phyloP scores from a whole-genome alignment of 2,797 vertebrate species.

The Sardinella longiceps region DNA sequence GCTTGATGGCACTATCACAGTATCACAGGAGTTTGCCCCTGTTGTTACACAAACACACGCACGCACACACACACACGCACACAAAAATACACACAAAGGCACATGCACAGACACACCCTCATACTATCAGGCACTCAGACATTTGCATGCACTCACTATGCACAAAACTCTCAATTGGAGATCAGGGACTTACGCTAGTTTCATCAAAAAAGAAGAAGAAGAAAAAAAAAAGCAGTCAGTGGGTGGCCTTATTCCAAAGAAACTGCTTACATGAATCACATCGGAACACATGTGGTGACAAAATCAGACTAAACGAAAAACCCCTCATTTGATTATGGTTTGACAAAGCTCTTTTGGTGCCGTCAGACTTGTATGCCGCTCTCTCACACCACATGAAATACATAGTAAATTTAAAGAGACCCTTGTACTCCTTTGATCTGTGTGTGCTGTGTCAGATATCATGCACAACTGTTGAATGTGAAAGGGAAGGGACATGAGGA shows the following conservation, averaged over 20 bases:
- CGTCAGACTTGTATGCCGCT: slow-evolving; percentile 45
- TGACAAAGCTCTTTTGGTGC: not conserved
- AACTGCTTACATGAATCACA: slow-evolving; percentile 51
- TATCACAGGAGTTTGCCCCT: slow-evolving; percentile 39
- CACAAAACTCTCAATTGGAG: slow-evolving; percentile 70
- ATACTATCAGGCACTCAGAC: slow-evolving; percentile 54
- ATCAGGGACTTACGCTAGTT: slow-evolving; percentile 80
- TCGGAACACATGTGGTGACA: slow-evolving; percentile 34
- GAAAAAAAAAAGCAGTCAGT: slow-evolving; percentile 66
- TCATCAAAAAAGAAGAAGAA: slow-evolving; percentile 54
- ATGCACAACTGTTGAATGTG: slow-evolving; percentile 89
- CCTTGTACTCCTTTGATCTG: slow-evolving; percentile 74
- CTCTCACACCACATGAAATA: slow-evolving; percentile 79
- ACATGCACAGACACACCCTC: slow-evolving; percentile 36
- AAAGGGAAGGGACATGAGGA: slow-evolving; percentile 81
- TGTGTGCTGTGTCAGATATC: slow-evolving; percentile 74
- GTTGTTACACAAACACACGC: slow-evolving; percentile 20
- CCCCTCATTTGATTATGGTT: slow-evolving; percentile 38
- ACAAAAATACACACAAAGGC: not conserved
- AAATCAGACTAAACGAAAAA: slow-evolving; percentile 44
- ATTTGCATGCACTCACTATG: not conserved
- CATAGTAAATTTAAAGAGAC: slow-evolving; percentile 84
- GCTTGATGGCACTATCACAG: slow-evolving; percentile 51
- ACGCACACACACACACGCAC: not conserved
- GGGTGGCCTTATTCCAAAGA: slow-evolving; percentile 82